Conservation (phyloP, 2,113 vertebrate genomes). For the Trinectes maculatus region DNA sequence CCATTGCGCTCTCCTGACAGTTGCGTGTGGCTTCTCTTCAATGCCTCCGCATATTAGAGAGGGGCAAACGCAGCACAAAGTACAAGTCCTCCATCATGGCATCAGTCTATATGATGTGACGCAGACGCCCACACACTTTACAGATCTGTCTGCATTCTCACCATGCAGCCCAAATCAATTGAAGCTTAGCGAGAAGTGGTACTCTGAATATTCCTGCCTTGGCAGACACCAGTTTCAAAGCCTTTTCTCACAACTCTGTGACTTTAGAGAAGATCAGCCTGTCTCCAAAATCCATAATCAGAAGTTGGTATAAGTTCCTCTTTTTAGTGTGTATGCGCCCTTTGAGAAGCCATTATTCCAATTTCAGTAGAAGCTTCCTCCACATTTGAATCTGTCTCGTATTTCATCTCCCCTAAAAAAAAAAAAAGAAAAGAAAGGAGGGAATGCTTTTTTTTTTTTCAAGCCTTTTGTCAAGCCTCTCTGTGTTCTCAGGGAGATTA, state of each 20-base stretch:
- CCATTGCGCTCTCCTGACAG: slow-evolving; percentile 24
- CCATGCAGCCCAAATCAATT: slow-evolving; percentile 54
- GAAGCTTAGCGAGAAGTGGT: slow-evolving; percentile 49
- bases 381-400: slow-evolving; percentile 15
- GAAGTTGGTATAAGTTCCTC: slow-evolving; percentile 17
- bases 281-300: slow-evolving; percentile 58
- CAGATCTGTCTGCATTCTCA: slow-evolving; percentile 59
- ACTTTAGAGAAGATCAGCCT: slow-evolving; percentile 52
- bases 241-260: slow-evolving; percentile 45
- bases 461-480: slow-evolving; percentile 29
- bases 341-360: slow-evolving; percentile 51
- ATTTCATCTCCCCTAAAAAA: slow-evolving; percentile 19
- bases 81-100: slow-evolving; percentile 50
- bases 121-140: slow-evolving; percentile 52
- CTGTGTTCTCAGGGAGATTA: slow-evolving; percentile 63
- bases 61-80: slow-evolving; percentile 43
- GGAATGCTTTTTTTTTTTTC: slow-evolving; percentile 30
- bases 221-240: slow-evolving; percentile 56
- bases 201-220: slow-evolving; percentile 51
- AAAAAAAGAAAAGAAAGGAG: slow-evolving; percentile 28
- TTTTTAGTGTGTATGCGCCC: slow-evolving; percentile 21
- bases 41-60: slow-evolving; percentile 17
- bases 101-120: slow-evolving; percentile 60
- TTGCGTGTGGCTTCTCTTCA: slow-evolving; percentile 30
- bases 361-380: slow-evolving; percentile 28